phyloP scores from a whole-genome alignment of 2,888 invertebrate species.

The Quadroppia sp. region DNA sequence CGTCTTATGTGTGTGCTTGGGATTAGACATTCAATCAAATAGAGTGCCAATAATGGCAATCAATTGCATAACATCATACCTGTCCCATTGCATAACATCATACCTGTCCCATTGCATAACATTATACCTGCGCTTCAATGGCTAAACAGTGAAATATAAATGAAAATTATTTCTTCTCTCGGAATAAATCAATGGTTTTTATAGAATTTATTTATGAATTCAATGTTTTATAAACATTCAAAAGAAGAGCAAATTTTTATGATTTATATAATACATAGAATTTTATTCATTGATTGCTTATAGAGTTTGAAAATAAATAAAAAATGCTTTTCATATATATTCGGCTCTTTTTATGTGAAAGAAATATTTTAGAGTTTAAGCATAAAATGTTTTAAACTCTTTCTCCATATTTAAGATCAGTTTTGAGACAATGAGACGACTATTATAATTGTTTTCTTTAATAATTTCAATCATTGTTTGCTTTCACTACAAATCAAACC shows the following conservation, averaged over 20 bases:
- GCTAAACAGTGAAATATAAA: not conserved
- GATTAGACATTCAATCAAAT: constrained; percentile 35
- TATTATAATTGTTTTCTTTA: too few relatives aligned
- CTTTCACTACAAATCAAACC: not conserved
- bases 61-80: not conserved
- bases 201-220: not conserved
- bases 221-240: not conserved
- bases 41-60: constrained; percentile 4
- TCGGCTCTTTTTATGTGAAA: too few relatives aligned
- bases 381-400: too few relatives aligned
- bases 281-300: not conserved
- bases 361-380: too few relatives aligned
- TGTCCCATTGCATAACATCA: not conserved
- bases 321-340: too few relatives aligned
- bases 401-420: too few relatives aligned
- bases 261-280: not conserved
- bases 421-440: too few relatives aligned
- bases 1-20: not conserved
- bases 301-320: too few relatives aligned
- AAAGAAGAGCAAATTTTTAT: constrained; percentile 11
- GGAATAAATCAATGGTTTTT: constrained; percentile 19
- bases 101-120: not conserved
- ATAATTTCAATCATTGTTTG: not conserved
- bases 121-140: not conserved
- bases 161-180: not conserved